Evolutionary conservation across 1,140 invertebrate genomes (phyloP), one percentile per base, ranked within the genome.

Genomic region (Palaemon carinicauda): DNA sequence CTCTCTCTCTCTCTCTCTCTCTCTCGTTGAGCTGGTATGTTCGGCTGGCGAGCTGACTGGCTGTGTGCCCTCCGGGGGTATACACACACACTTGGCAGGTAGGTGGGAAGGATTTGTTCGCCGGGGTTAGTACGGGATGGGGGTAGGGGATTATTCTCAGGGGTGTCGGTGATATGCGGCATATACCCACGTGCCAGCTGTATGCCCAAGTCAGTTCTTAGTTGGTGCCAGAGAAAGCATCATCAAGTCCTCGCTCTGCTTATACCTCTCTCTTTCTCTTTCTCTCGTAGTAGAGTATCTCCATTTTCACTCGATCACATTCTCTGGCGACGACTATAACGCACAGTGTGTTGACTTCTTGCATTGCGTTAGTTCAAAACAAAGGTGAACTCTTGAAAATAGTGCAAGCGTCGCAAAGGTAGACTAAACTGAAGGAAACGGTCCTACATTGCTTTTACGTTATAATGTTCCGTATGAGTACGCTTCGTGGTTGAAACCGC

Each of bases 141-240:
- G 41, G 41, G 41, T 12, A 41, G 7, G 12, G 41, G 7, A 9
- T 5, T 41, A 41, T 41, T 41, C 41, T 41, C 1, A 41, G 41
- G 41, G 41, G 5, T 51, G 41, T 41, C 31, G 65, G 52, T 17
- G 41, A 27, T 19, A 31, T 41, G 50, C 60, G 77, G 50, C 54
- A 74, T 86, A 86, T 86, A 86, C 77, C 78, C 84, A 86, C 84
- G 84, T 86, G 84, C 78, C 77, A 29, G 19, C 65, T 56, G 56
- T 52, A 29, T 73, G 56, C 69, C 65, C 21, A 17, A 51, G 77
- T 86, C 84, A 86, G 84, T 86, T 53, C 33, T 21, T 53, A 41
- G 41, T 41, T 10, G 33, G 50, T 80, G 56, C 65, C 77, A 80
- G 24, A 50, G 65, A 27, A 31, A 27, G 65, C 65, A 27, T 69